phyloP scores from a whole-genome alignment of 2,888 invertebrate genomes.

The Chelonus formosanus region DNA sequence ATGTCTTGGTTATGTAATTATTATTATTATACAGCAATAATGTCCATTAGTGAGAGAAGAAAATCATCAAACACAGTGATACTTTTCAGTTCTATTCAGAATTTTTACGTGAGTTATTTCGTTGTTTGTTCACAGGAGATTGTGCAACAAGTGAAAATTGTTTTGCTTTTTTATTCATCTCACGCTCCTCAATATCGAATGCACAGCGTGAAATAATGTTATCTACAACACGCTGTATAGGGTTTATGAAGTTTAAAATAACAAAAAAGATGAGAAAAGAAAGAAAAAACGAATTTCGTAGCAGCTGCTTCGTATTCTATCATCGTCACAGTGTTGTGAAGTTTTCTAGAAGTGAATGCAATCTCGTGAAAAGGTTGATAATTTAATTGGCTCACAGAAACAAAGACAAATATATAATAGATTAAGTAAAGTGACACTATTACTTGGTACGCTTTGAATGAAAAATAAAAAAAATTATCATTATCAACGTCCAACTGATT shows the following conservation, averaged over 20 bases:
- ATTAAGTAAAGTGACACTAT: constrained; percentile 10
- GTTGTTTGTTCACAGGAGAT: constrained; percentile 20
- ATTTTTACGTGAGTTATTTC: neutral
- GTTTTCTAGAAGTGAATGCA: constrained; percentile 32
- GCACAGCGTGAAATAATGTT: constrained; percentile 10
- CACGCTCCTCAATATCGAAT: neutral
- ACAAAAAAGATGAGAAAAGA: neutral
- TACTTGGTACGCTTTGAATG: too few species aligned
- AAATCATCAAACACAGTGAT: neutral
- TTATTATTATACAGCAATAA: constrained; percentile 33
- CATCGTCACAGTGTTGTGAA: constrained; percentile 13
- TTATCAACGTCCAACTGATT: too few species aligned
- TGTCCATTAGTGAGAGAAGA: constrained; percentile 27
- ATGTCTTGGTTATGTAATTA: constrained; percentile 26
- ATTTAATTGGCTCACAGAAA: constrained; percentile 50
- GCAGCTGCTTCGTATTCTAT: constrained; percentile 17
- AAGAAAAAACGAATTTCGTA: constrained; percentile 5
- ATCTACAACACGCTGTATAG: neutral
- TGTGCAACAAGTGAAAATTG: constrained; percentile 31
- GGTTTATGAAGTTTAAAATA: neutral
- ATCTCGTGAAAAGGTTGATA: constrained; percentile 49
- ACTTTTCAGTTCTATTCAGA: neutral
- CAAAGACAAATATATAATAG: constrained; percentile 36
- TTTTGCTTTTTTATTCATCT: constrained; percentile 17
- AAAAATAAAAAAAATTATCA: too few species aligned